These are phyloP conservation scores for Furcifer pardalis DNA, from an alignment of 2,797 vertebrate species.

Conservation along the genomic window DNA sequence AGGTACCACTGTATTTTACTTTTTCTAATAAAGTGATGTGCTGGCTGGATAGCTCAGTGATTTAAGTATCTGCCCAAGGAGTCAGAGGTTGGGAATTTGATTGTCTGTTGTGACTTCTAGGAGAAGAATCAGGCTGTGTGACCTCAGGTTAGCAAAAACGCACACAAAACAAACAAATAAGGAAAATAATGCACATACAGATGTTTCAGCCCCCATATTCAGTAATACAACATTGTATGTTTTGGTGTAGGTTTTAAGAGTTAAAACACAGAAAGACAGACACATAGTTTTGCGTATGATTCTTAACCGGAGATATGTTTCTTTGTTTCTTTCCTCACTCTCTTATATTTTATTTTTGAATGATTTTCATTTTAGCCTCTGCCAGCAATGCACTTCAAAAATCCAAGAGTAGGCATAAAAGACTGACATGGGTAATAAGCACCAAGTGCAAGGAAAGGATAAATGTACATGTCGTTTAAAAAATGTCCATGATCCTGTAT, in stretches of 20 bases:
- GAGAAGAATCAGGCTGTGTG: too few relatives aligned
- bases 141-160: too few relatives aligned
- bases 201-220: neutral
- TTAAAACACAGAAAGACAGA: neutral
- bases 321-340: too few relatives aligned
- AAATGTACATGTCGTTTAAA: neutral
- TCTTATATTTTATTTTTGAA: neutral
- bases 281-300: neutral
- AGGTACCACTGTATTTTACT: too few relatives aligned
- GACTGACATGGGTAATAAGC: conserved; percentile 19
- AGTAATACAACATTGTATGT: neutral
- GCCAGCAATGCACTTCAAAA: neutral
- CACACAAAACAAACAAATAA: neutral
- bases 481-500: neutral
- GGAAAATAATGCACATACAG: neutral
- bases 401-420: conserved; percentile 13
- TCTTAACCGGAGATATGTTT: conserved; percentile 23
- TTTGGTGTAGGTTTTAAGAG: neutral
- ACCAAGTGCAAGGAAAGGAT: neutral
- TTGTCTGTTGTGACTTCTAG: too few relatives aligned
- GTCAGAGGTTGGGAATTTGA: too few relatives aligned
- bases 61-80: too few relatives aligned
- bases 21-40: too few relatives aligned
- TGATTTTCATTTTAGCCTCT: neutral
- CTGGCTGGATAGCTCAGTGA: too few relatives aligned